These are phyloP conservation scores for Anarhynchus alexandrinus DNA, from an alignment of 2,113 vertebrate genomes.

Conservation along the genomic window DNA sequence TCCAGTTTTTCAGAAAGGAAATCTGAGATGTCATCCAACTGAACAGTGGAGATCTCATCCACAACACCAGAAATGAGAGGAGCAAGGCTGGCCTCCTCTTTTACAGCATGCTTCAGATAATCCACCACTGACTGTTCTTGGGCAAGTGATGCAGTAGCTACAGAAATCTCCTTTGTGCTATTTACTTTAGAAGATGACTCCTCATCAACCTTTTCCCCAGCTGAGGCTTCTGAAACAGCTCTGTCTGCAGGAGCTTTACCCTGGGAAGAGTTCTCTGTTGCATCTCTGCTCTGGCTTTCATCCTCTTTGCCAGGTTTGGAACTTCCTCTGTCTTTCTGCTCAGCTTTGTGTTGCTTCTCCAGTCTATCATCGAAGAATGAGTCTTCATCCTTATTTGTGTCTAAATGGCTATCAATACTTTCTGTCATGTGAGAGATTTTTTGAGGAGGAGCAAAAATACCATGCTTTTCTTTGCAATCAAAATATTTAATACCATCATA, in stretches of 20 bases:
- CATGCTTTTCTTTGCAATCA: constrained; percentile 83
- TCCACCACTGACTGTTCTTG: constrained; percentile 43
- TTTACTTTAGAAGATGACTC: background rate
- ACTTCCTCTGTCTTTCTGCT: constrained; percentile 41
- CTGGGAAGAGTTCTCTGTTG: constrained; percentile 24
- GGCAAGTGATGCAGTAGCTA: background rate
- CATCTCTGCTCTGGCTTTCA: constrained; percentile 32
- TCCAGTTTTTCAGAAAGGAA: constrained; percentile 68
- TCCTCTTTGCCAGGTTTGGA: constrained; percentile 37
- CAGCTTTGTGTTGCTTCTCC: constrained; percentile 55
- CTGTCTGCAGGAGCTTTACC: constrained; percentile 39
- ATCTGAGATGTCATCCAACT: constrained; percentile 54
- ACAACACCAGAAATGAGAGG: constrained; percentile 12
- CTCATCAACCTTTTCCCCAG: constrained; percentile 28
- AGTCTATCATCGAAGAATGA: constrained; percentile 75
- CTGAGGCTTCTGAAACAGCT: constrained; percentile 27
- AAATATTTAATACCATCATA: constrained; percentile 88
- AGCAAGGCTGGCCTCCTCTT: constrained; percentile 23
- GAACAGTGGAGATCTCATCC: constrained; percentile 10
- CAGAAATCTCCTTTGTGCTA: background rate
- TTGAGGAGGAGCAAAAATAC: constrained; percentile 93
- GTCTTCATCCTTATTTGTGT: constrained; percentile 81
- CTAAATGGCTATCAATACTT: constrained; percentile 68
- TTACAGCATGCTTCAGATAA: constrained; percentile 50
- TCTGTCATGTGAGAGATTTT: constrained; percentile 85